Evolutionary conservation across 2,113 vertebrate species (phyloP).

Genomic region (Mirounga angustirostris): DNA sequence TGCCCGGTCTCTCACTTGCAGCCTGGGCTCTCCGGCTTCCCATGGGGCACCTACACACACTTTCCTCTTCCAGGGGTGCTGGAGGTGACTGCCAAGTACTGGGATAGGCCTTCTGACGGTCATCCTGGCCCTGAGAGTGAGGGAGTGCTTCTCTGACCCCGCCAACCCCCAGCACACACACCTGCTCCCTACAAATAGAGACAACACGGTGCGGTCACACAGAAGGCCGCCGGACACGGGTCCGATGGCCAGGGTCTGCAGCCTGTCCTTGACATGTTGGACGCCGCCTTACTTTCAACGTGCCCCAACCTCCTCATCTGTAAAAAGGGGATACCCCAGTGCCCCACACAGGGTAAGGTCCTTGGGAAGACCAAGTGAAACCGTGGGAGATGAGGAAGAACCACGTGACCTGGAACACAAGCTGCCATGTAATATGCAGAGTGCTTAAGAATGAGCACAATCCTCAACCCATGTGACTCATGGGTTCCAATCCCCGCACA

Average conservation of each 20-base stretch:
- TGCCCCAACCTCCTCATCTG: neutral
- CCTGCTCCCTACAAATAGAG: neutral
- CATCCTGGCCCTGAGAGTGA: neutral
- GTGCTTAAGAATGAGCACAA: neutral
- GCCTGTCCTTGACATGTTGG: neutral
- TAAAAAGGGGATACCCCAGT: neutral
- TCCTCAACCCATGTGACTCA: rapidly evolving
- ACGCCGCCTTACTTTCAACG: neutral
- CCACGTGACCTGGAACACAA: rapidly evolving
- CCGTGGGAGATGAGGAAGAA: neutral
- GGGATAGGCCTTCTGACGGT: neutral
- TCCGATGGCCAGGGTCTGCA: too few species aligned
- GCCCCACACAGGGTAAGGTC: neutral
- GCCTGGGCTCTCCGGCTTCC: neutral
- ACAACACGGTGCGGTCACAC: rapidly evolving
- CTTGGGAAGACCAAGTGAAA: neutral
- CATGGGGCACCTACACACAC: neutral
- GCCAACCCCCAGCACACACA: neutral
- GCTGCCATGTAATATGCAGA: rapidly evolving
- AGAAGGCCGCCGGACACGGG: neutral
- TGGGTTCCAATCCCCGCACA: neutral
- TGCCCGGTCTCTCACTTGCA: neutral
- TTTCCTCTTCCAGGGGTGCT: neutral
- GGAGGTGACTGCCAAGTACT: neutral
- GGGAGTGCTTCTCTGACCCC: neutral